phyloP scores from a whole-genome alignment of 2,888 invertebrate genomes.

The Temnothorax rugatulus region DNA sequence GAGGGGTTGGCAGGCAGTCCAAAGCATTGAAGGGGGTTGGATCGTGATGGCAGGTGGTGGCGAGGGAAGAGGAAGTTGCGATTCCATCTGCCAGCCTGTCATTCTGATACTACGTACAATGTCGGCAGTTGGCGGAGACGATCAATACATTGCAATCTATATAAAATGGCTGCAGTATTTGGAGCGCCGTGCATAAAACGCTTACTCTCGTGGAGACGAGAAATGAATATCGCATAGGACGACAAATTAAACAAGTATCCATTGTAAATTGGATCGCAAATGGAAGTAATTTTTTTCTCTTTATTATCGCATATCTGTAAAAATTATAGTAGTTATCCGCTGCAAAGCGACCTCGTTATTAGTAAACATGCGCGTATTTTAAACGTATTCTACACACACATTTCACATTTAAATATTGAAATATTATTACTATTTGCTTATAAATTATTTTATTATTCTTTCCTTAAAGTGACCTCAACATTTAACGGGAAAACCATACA shows the following conservation, averaged over 20 bases:
- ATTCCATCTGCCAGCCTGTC: slow-evolving; percentile 87
- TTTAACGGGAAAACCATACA: background rate
- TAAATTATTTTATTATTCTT: slow-evolving; percentile 15
- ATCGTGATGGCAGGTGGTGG: slow-evolving; percentile 80
- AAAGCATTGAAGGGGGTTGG: slow-evolving; percentile 80
- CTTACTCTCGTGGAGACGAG: slow-evolving; percentile 56
- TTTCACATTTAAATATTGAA: background rate
- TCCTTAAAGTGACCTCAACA: background rate
- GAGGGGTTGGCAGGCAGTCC: slow-evolving; percentile 81
- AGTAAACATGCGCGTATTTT: background rate
- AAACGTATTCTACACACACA: background rate
- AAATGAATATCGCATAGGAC: slow-evolving; percentile 21
- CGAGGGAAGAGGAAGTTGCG: slow-evolving; percentile 83
- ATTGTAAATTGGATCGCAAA: background rate
- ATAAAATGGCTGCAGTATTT: slow-evolving; percentile 85
- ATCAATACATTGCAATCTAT: slow-evolving; percentile 86
- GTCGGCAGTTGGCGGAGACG: slow-evolving; percentile 83
- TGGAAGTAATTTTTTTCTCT: slow-evolving; percentile 10
- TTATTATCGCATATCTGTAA: background rate
- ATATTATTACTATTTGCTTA: background rate
- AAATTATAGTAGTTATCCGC: background rate
- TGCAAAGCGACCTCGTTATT: background rate
- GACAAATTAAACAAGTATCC: slow-evolving; percentile 3
- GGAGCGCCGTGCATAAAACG: slow-evolving; percentile 75
- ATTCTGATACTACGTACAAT: slow-evolving; percentile 85